Evolutionary conservation across 2,888 invertebrate genomes (phyloP).

Genomic region (Listrodromus nycthemerus): DNA sequence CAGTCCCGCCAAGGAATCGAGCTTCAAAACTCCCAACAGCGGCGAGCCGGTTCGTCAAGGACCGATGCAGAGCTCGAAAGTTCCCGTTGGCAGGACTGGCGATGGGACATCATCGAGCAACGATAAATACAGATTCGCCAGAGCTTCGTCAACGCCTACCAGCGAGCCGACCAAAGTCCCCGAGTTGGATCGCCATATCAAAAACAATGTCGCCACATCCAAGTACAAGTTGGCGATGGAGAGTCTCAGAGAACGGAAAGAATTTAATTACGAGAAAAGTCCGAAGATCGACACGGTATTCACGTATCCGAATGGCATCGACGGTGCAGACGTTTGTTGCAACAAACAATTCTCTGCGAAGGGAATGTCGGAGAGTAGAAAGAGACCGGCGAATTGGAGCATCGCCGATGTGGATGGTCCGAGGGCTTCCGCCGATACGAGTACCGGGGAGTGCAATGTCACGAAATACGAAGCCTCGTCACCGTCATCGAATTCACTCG

Average conservation of each 20-base stretch:
- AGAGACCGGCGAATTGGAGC: slow-evolving; percentile 75
- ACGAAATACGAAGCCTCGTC: slow-evolving; percentile 13
- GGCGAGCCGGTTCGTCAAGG: slow-evolving; percentile 66
- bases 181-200: slow-evolving; percentile 75
- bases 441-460: not conserved
- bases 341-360: slow-evolving; percentile 75
- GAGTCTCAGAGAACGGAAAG: slow-evolving; percentile 71
- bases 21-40: slow-evolving; percentile 71
- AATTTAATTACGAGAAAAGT: slow-evolving; percentile 71
- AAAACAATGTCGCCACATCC: slow-evolving; percentile 63
- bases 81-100: slow-evolving; percentile 71
- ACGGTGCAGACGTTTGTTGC: slow-evolving; percentile 70
- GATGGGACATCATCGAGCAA: not conserved
- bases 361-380: slow-evolving; percentile 69
- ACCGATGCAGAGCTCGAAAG: slow-evolving; percentile 73
- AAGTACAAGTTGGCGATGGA: slow-evolving; percentile 71
- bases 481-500: slow-evolving; percentile 60
- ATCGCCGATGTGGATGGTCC: slow-evolving; percentile 72
- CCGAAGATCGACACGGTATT: slow-evolving; percentile 72
- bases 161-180: slow-evolving; percentile 65
- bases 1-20: slow-evolving; percentile 78
- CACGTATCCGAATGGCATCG: slow-evolving; percentile 70
- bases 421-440: slow-evolving; percentile 56
- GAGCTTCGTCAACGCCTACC: slow-evolving; percentile 67
- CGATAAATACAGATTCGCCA: slow-evolving; percentile 72